A percentile compares a stretch with the other conserved stretches of the same genome.
Conservation (phyloP, 1,140 invertebrate genomes). For the Melipona quadrifasciata region DNA sequence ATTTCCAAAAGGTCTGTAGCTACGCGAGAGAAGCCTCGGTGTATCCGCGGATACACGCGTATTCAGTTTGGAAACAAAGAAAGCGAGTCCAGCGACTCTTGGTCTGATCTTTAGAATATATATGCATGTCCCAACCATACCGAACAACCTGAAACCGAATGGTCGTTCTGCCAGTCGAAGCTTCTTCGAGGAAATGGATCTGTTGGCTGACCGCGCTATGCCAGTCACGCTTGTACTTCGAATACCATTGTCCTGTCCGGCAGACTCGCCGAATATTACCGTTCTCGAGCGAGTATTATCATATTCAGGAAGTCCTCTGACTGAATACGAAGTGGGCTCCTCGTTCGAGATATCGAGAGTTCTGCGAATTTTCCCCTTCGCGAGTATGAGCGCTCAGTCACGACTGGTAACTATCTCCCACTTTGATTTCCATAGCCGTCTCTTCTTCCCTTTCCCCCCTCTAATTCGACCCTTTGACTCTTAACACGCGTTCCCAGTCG, state of each 20-base stretch:
- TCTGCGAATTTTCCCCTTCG: conserved; percentile 33
- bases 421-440: background rate
- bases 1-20: background rate
- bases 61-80: background rate
- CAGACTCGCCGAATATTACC: conserved; percentile 55
- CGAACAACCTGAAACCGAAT: background rate
- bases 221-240: conserved; percentile 48
- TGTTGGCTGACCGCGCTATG: conserved; percentile 38
- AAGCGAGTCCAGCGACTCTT: too few species aligned
- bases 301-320: conserved; percentile 52
- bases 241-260: conserved; percentile 51
- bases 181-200: conserved; percentile 48
- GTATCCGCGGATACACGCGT: too few species aligned
- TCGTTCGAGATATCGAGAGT: conserved; percentile 29
- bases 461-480: background rate
- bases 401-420: background rate
- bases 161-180: conserved; percentile 20
- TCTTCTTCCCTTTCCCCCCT: background rate
- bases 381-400: background rate
- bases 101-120: background rate
- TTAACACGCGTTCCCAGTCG: background rate
- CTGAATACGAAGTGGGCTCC: conserved; percentile 33
- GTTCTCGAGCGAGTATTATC: conserved; percentile 50
- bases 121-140: background rate
- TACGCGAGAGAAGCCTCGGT: background rate